Conservation (phyloP, 2,888 invertebrate species). For the Andrena minutula region DNA sequence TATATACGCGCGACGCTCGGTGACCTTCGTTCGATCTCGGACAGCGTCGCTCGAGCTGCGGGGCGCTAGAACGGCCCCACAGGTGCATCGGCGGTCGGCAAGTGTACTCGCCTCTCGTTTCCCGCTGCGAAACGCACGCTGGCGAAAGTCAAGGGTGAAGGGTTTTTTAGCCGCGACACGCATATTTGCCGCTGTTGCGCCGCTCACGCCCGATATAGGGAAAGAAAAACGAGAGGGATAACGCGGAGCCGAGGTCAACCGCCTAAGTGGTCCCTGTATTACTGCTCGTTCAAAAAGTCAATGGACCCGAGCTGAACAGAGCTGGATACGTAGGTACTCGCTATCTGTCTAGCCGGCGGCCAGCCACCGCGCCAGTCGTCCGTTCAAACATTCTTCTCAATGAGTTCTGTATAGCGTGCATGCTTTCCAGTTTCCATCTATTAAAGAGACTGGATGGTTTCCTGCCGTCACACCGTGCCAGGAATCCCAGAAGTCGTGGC, state of each 20-base stretch:
- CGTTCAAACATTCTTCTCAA: too few species aligned
- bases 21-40: conserved; percentile 65
- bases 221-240: neutral
- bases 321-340: neutral
- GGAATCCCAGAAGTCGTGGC: too few species aligned
- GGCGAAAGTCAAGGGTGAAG: conserved; percentile 36
- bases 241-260: conserved; percentile 7
- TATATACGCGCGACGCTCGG: conserved; percentile 62
- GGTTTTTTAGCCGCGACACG: conserved; percentile 4
- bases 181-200: conserved; percentile 1
- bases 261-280: neutral
- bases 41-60: conserved; percentile 25
- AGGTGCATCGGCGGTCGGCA: conserved; percentile 47
- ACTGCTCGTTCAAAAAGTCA: conserved; percentile 3
- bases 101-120: conserved; percentile 17
- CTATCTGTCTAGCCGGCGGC: too few species aligned
- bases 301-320: neutral
- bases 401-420: too few species aligned
- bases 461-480: too few species aligned
- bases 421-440: too few species aligned
- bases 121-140: neutral
- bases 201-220: neutral
- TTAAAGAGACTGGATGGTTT: too few species aligned
- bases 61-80: conserved; percentile 14
- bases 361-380: too few species aligned